Evolutionary conservation across 2,888 invertebrate species (phyloP).

Genomic region (Adela reaumurella): DNA sequence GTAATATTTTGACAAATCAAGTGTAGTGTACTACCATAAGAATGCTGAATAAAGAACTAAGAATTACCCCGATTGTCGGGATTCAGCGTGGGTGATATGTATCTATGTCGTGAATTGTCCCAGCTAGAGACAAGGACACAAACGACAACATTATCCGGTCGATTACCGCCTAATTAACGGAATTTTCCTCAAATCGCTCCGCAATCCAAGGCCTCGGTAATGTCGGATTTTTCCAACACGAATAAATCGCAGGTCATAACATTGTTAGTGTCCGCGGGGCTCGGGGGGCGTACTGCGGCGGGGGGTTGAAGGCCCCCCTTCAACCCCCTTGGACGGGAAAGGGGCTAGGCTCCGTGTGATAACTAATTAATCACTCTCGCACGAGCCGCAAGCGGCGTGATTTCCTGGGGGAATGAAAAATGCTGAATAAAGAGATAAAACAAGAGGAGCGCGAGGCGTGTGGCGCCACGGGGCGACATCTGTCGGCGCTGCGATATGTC

Average conservation of each 20-base stretch:
- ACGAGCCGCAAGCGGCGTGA: slow-evolving; percentile 22
- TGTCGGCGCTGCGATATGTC: background rate
- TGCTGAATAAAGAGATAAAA: slow-evolving; percentile 37
- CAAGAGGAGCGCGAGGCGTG: slow-evolving; percentile 23
- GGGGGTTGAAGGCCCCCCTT: background rate
- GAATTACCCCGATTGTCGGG: too few relatives aligned
- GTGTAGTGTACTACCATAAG: too few relatives aligned
- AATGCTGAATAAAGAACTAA: too few relatives aligned
- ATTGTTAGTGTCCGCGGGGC: background rate
- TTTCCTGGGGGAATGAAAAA: slow-evolving; percentile 40
- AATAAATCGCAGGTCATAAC: slow-evolving; percentile 3
- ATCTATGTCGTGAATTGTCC: too few relatives aligned
- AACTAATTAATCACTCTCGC: slow-evolving; percentile 43
- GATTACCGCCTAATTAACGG: background rate
- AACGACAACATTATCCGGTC: background rate
- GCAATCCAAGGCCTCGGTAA: slow-evolving; percentile 2
- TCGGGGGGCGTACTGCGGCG: background rate
- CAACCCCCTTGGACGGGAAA: background rate
- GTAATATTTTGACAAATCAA: too few relatives aligned
- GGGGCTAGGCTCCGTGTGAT: slow-evolving; percentile 16
- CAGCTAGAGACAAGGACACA: too few relatives aligned
- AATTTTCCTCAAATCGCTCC: background rate
- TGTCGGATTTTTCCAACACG: slow-evolving; percentile 3
- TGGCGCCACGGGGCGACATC: slow-evolving; percentile 11
- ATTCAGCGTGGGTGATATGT: too few relatives aligned